Evolutionary conservation across 1,140 invertebrate species (phyloP).

Genomic region (Gryllus bimaculatus): DNA sequence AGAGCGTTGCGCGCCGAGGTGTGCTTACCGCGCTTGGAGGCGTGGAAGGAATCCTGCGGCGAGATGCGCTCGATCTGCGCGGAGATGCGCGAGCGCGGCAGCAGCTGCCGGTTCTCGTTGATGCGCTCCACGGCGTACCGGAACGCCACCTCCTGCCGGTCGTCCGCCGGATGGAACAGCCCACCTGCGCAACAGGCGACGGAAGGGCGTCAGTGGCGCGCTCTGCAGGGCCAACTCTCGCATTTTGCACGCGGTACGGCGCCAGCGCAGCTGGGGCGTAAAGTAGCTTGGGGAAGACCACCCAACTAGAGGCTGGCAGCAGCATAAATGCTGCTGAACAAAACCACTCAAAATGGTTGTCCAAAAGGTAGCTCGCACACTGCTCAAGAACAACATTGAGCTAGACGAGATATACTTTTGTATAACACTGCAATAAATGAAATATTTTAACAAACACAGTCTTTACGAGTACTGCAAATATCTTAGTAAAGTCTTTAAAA

Average conservation of each 20-base stretch:
- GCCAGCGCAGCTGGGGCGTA: neutral
- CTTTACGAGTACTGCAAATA: no score
- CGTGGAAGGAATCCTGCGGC: conserved; percentile 82
- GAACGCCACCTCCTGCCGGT: conserved; percentile 79
- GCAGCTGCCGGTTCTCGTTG: conserved; percentile 67
- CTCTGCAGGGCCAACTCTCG: neutral
- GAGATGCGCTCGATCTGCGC: conserved; percentile 80
- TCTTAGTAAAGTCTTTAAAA: no score
- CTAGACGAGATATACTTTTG: no score
- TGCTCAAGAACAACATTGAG: no score
- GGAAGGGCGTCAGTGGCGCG: neutral
- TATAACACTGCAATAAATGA: no score
- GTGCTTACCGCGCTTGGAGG: conserved; percentile 73
- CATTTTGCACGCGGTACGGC: neutral
- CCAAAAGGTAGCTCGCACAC: no score
- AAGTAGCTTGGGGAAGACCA: no score
- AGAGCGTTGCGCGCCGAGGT: no score
- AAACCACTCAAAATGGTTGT: no score
- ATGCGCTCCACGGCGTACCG: conserved; percentile 82
- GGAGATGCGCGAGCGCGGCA: conserved; percentile 70
- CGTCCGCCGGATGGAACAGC: conserved; percentile 75
- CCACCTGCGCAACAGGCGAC: conserved; percentile 51
- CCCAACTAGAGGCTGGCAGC: no score
- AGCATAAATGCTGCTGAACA: no score
- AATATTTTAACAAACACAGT: no score